Evolutionary conservation across 2,888 invertebrate genomes (phyloP), one percentile per base, ranked within the genome.

Genomic region (Pammene fasciana): DNA sequence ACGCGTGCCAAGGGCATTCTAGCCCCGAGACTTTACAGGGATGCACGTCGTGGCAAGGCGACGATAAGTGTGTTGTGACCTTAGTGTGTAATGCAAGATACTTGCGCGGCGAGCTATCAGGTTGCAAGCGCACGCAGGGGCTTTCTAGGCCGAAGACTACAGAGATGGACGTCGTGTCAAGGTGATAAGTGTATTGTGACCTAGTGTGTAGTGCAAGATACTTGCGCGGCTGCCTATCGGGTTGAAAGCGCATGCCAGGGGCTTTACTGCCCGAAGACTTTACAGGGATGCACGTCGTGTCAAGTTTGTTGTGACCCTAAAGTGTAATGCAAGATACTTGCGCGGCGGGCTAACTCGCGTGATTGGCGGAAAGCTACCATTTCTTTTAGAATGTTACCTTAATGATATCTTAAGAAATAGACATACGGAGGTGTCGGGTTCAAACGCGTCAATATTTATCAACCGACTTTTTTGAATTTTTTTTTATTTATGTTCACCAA

Each of bases 71-170:
- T 61, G 4, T 26, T 26, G 26, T 26, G 26, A 4, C 26, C 26
- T 4, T 26, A 26, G 26, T 26, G 26, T 3, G 26, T 26, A 26
- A 26, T 26, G 26, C 26, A 26, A 26, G 95, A 57, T 94, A 94
- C 73, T 93, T 97, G 0, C 95, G 98, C 56, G 96, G 97, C 0
- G 99, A 96, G 26, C 26, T 26, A 1, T 95, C 0, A 94, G 94
- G 0, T 92, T 98, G 1, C 98, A 99, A 86, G 94, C 95, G 0
- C 93, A 93, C 72, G 95, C 95, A 93, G 98, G 52, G 98, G 97
- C 0, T 91, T 93, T 76, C 89, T 96, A 82, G 97, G 96, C 0
- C 93, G 97, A 9, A 84, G 87, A 66, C 88, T 93, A 94, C 80
- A 88, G 90, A 75, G 85, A 93, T 68, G 90, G 95, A 85, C 93